A percentile compares a stretch with the other conserved stretches of the same genome.
Conservation (phyloP, 2,797 vertebrate species). For the Cirrhinus mrigala region DNA sequence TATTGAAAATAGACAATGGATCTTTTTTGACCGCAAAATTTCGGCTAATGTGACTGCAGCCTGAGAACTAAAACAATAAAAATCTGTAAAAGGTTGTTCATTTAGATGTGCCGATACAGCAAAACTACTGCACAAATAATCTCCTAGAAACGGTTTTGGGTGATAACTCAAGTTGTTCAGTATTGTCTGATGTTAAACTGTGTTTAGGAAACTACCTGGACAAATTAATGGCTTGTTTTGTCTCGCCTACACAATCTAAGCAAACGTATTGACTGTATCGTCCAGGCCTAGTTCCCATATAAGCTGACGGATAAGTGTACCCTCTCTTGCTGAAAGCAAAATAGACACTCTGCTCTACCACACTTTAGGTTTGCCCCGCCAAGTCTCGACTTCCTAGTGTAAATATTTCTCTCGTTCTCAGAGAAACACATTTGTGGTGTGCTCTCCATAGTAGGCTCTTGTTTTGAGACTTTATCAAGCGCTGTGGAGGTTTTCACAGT, state of each 20-base stretch:
- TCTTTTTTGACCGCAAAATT: background rate
- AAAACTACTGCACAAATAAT: background rate
- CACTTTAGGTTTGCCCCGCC: slow-evolving; percentile 15
- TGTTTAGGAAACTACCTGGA: too few species aligned
- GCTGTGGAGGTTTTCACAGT: slow-evolving; percentile 43
- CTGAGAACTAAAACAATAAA: background rate
- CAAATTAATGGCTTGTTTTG: too few species aligned
- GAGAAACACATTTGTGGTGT: slow-evolving; percentile 40
- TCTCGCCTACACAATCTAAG: background rate
- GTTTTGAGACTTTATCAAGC: slow-evolving; percentile 41
- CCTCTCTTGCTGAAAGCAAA: slow-evolving; percentile 31
- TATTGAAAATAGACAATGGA: background rate
- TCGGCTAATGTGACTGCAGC: background rate
- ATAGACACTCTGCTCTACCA: slow-evolving; percentile 23
- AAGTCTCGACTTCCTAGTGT: slow-evolving; percentile 40
- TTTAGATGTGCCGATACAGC: background rate
- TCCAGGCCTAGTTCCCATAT: background rate
- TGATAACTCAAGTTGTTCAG: background rate
- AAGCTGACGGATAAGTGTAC: slow-evolving; percentile 1
- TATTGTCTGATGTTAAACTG: too few species aligned
- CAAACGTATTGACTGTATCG: background rate
- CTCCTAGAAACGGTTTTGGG: background rate
- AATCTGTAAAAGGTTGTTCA: background rate
- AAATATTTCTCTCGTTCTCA: slow-evolving; percentile 54
- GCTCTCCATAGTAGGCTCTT: slow-evolving; percentile 16